Evolutionary conservation across 2,113 vertebrate species (phyloP).

Genomic region (Sterrhoptilus dennistouni): DNA sequence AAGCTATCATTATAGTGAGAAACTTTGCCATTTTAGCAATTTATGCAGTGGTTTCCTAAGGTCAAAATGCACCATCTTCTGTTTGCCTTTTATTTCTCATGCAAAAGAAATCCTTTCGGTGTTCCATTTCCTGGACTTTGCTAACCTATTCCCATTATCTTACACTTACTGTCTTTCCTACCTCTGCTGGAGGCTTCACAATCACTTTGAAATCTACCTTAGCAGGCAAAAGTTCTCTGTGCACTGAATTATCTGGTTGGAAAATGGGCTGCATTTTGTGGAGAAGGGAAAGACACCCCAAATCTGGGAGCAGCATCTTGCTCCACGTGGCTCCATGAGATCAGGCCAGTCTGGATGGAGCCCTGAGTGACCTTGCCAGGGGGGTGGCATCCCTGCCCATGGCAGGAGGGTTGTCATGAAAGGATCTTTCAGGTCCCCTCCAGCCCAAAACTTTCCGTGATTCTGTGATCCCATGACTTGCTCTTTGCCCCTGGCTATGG

Average conservation of each 20-base stretch:
- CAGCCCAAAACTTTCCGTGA: background rate
- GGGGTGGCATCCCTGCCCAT: background rate
- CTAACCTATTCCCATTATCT: background rate
- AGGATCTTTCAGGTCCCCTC: background rate
- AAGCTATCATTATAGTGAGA: background rate
- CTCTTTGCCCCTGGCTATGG: background rate
- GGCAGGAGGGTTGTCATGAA: background rate
- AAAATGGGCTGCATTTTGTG: background rate
- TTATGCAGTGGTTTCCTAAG: background rate
- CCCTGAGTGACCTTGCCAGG: background rate
- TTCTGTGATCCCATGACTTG: background rate
- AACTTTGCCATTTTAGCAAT: background rate
- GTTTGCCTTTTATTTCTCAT: background rate
- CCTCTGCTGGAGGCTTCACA: background rate
- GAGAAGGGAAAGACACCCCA: background rate
- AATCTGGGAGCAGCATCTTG: background rate
- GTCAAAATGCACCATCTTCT: background rate
- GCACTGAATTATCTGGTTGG: background rate
- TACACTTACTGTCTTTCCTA: background rate
- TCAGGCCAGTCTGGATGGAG: background rate
- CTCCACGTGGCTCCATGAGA: accelerated
- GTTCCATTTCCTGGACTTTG: background rate
- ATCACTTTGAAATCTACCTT: background rate
- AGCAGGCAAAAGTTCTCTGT: background rate
- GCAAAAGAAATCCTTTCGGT: background rate